A percentile compares a stretch with the other conserved stretches of the same genome.
These are phyloP conservation scores for Kryptolebias ocellatus DNA, from an alignment of 2,797 vertebrate species.

Conservation along the genomic window DNA sequence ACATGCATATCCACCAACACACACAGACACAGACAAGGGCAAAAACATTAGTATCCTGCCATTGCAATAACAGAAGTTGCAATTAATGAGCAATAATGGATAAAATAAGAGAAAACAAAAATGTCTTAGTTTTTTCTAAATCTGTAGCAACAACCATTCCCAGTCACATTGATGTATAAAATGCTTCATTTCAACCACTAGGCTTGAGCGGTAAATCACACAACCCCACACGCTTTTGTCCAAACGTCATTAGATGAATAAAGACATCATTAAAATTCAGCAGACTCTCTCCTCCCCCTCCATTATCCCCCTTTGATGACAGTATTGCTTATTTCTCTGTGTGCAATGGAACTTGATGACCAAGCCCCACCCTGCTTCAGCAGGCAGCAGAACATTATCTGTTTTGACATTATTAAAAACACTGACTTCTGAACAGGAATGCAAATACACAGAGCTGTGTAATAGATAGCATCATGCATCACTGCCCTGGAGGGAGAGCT, in stretches of 20 bases:
- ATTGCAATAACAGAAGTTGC: too few species aligned
- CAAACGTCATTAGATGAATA: conserved; percentile 22
- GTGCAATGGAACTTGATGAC: conserved; percentile 47
- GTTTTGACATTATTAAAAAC: conserved; percentile 78
- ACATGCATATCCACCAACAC: too few species aligned
- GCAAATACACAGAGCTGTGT: conserved; percentile 73
- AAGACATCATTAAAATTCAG: conserved; percentile 45
- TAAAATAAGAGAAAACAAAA: too few species aligned
- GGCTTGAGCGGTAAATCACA: neutral
- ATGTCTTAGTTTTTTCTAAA: too few species aligned
- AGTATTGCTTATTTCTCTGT: conserved; percentile 39
- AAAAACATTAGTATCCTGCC: too few species aligned
- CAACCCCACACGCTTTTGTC: neutral
- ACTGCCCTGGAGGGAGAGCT: conserved; percentile 56
- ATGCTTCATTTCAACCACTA: neutral
- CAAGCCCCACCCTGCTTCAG: conserved; percentile 20
- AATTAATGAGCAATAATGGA: too few species aligned
- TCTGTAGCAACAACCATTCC: too few species aligned
- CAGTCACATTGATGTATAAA: neutral
- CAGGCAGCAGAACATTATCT: conserved; percentile 64
- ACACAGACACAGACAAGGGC: too few species aligned
- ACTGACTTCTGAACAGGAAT: conserved; percentile 57
- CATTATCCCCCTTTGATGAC: conserved; percentile 27
- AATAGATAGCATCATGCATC: conserved; percentile 75
- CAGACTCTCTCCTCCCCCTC: conserved; percentile 15